These are phyloP conservation scores for Trichopria drosophilae DNA, from an alignment of 2,888 invertebrate genomes.

Conservation along the genomic window DNA sequence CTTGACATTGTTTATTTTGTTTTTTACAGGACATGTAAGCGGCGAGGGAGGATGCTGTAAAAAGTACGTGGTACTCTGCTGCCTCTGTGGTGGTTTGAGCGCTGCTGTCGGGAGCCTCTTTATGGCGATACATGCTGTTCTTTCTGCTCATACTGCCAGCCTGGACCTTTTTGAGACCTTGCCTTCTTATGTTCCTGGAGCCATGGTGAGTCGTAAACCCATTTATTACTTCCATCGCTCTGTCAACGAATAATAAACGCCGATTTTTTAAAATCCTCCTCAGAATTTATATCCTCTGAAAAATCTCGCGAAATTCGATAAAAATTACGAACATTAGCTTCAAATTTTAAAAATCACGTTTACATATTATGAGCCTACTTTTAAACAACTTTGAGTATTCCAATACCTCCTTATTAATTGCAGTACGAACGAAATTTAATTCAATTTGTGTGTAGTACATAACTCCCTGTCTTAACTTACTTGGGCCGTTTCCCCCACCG, in stretches of 20 bases:
- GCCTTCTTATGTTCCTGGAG: slow-evolving; percentile 91
- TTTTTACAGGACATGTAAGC: too few relatives aligned
- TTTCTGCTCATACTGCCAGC: slow-evolving; percentile 72
- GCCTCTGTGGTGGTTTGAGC: slow-evolving; percentile 78
- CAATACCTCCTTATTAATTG: too few relatives aligned
- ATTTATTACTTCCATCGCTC: background rate
- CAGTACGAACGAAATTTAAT: too few relatives aligned
- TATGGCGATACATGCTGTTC: slow-evolving; percentile 77
- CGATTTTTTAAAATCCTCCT: background rate
- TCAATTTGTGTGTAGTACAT: too few relatives aligned
- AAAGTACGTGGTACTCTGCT: slow-evolving; percentile 83
- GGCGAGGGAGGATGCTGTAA: slow-evolving; percentile 55
- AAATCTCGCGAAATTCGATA: too few relatives aligned
- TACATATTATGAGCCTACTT: too few relatives aligned
- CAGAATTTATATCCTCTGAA: background rate
- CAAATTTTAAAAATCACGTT: too few relatives aligned
- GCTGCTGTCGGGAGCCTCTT: slow-evolving; percentile 77
- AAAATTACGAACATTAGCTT: too few relatives aligned
- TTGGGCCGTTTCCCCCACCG: too few relatives aligned
- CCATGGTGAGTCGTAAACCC: slow-evolving; percentile 69
- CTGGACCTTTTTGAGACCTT: slow-evolving; percentile 80
- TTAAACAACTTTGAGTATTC: too few relatives aligned
- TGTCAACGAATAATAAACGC: slow-evolving; percentile 1
- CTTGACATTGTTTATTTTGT: too few relatives aligned
- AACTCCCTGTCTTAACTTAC: too few relatives aligned